Conservation (phyloP, 2,797 vertebrate species). For the Myotis myotis region DNA sequence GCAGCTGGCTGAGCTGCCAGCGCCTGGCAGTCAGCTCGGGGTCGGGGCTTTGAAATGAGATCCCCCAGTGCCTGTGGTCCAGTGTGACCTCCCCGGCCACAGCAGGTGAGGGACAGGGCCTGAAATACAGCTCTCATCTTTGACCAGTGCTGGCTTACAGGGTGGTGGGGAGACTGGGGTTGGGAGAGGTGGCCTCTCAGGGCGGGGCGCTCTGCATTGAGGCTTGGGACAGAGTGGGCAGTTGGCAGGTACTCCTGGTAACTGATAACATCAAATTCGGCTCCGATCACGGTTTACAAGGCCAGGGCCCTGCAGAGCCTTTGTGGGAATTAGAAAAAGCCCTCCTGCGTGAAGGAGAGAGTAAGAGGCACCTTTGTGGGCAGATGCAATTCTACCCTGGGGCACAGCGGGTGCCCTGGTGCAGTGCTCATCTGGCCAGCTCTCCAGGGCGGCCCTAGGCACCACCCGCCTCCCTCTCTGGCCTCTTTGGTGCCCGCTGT, state of each 20-base stretch:
- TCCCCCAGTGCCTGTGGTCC: not conserved
- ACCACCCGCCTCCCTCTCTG: not conserved
- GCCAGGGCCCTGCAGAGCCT: not conserved
- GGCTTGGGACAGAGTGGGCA: not conserved
- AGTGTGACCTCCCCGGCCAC: not conserved
- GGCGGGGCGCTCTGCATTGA: not conserved
- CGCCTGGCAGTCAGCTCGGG: constrained; percentile 34
- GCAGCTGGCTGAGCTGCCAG: not conserved
- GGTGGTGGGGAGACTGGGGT: not conserved
- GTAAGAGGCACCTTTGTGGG: not conserved
- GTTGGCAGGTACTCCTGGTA: not conserved
- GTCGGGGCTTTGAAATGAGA: constrained; percentile 70
- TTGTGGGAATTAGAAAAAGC: not conserved
- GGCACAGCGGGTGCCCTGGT: not conserved
- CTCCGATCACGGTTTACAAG: not conserved
- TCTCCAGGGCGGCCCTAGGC: fast-evolving
- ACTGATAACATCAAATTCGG: not conserved
- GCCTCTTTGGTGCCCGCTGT: not conserved
- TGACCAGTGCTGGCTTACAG: not conserved
- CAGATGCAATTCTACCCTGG: not conserved
- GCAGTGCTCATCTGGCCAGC: not conserved
- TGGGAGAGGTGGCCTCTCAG: not conserved
- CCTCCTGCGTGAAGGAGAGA: not conserved
- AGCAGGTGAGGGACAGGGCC: not conserved
- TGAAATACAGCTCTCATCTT: not conserved